Conservation (phyloP, 2,797 vertebrate genomes). For the Coranthus polyacanthus region DNA sequence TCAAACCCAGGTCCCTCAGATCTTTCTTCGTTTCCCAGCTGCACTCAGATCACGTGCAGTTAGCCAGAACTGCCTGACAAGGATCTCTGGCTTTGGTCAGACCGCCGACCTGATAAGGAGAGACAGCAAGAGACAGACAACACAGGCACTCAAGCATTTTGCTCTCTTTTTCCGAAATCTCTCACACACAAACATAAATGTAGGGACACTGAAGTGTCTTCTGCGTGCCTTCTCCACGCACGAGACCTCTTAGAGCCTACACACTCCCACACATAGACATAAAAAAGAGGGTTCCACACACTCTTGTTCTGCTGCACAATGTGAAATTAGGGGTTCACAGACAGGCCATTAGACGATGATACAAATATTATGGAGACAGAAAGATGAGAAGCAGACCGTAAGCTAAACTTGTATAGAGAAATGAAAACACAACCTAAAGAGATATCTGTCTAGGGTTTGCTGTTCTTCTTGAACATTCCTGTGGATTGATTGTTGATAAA, state of each 20-base stretch:
- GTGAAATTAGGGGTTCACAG: slow-evolving; percentile 52
- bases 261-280: slow-evolving; percentile 33
- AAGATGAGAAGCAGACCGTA: slow-evolving; percentile 49
- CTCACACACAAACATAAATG: slow-evolving; percentile 24
- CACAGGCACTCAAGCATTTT: slow-evolving; percentile 38
- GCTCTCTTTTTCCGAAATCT: slow-evolving; percentile 28
- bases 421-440: slow-evolving; percentile 10
- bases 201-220: slow-evolving; percentile 7
- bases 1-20: slow-evolving; percentile 75
- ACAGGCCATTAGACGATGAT: slow-evolving; percentile 50
- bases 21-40: slow-evolving; percentile 63
- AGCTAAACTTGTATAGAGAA: slow-evolving; percentile 34
- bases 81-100: slow-evolving; percentile 77
- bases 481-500: slow-evolving; percentile 41
- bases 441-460: slow-evolving; percentile 3
- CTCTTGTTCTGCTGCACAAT: slow-evolving; percentile 20
- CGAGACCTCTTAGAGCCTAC: slow-evolving; percentile 11
- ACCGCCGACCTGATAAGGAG: slow-evolving; percentile 69
- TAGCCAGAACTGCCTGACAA: slow-evolving; percentile 64
- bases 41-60: slow-evolving; percentile 66
- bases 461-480: slow-evolving; percentile 14
- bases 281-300: slow-evolving; percentile 18
- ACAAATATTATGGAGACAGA: slow-evolving; percentile 49
- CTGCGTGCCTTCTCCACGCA: slow-evolving; percentile 15
- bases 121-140: slow-evolving; percentile 60